Base-by-base conservation (phyloP, 2,797 vertebrate species). In the Neostethus bicornis region DNA sequence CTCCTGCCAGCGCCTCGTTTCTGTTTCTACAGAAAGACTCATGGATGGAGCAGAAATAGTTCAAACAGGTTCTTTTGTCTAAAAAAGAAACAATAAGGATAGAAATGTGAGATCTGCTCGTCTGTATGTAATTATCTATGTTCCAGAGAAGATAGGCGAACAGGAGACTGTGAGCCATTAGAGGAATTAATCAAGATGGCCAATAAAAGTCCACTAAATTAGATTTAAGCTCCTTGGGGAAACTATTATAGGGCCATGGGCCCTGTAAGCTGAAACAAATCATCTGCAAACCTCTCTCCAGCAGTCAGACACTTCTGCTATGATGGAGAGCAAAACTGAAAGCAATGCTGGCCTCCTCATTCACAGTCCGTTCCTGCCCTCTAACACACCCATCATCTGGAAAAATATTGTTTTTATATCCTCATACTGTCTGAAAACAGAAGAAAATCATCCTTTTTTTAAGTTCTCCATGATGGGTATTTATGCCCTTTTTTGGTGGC, bases 191-290 rank as follows among this genome's bases (percentile, higher is more conserved):
- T 81, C 80, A 77, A 43, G 47, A 61, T 55, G 31, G 64, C 71
- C 73, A 75, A 80, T 84, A 78, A 81, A 82, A 69, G 64, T 79
- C 65, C 55, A 73, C 71, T 70, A 57, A 69, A 73, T 70, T 67
- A 79, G 66, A 77, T 76, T 51, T 61, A 26, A 68, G 65, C 66
- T 76, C 79, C 73, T 70, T 31, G 6, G 71, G 79, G 62, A 76
- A 73, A 54, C 72, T 70, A 76, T 84, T 78, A 85, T 74, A 62
- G 26, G 71, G 73, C 66, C 66, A 72, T 43, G 62, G 77, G 75
- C 80, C 73, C 62, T 57, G 58, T 56, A 66, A 66, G 71, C 39
- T 53, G 51, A 68, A 76, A 83, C 81, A 82, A 79, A 84, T 85
- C 77, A 77, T 73, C 65, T 43, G 35, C 25, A 1, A 17, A 43